Evolutionary conservation across 1,140 invertebrate species (phyloP), one percentile per base, ranked within the genome.

Genomic region (Eupristina koningsbergeri): DNA sequence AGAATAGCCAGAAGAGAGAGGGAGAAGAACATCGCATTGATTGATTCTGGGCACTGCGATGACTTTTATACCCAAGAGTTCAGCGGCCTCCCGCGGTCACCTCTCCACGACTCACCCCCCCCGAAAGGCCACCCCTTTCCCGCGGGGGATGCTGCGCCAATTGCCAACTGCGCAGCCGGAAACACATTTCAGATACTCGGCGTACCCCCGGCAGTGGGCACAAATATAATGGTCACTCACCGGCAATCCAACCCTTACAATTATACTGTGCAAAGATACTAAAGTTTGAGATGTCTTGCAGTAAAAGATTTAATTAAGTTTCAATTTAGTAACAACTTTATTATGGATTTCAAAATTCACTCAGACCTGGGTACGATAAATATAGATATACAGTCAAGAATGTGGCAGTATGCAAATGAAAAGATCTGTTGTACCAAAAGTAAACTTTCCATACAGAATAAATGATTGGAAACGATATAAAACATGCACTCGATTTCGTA

Each of bases 41-140:
- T 83, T 83, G 81, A 77, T 77, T 63, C 74, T 71, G 71, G 71
- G 45, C 45, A 17, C n/a, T 74, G 71, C 84, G 19, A 11, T 61
- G 1, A 13, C 61, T 78, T 36, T 63, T 31, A 8, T 36, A 26
- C 31, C 39, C 15, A 19, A 31, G 64, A 67, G 81, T 83, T 83
- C 81, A 79, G 64, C 81, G 76, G n/a, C 75, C 75, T 77, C 80
- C 39, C 80, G 53, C 71, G 80, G 73, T 75, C 80, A 82, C 73
- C 71, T 80, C 47, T 1, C 34, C 64, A 26, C 50, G 47, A 50
- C 7, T 50, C 17, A 2, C 15, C 47, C 45, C 41, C 45, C n/a
- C 67, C 36, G 9, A 71, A 71, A 71, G 67, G 3, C 67, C 77
- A 45, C 50, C 26, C 76, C 22, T 17, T 67, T n/a, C 58, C 73